These are phyloP conservation scores for Scaptomyza pallida DNA, from an alignment of 1,140 invertebrate species.

Conservation along the genomic window DNA sequence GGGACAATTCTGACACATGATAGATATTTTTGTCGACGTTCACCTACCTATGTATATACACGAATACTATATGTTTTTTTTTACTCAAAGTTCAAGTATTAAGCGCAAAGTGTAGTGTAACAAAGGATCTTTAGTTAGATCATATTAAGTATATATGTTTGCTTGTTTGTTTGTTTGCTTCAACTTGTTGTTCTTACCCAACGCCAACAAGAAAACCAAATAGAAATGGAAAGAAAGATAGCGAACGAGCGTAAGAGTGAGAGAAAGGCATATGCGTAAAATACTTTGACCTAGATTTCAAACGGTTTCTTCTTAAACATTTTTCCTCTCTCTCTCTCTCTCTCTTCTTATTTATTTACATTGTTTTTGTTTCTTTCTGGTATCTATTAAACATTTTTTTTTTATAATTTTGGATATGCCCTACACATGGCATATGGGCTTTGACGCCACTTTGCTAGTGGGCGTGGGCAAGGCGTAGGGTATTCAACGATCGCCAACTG, in stretches of 20 bases:
- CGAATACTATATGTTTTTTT: not conserved
- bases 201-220: slow-evolving; percentile 18
- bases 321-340: too few relatives aligned
- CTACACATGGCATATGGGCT: slow-evolving; percentile 25
- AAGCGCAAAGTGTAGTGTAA: slow-evolving; percentile 18
- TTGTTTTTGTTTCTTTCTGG: slow-evolving; percentile 19
- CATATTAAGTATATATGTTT: slow-evolving; percentile 21
- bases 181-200: slow-evolving; percentile 8
- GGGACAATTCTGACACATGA: slow-evolving; percentile 42
- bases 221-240: not conserved
- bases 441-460: not conserved
- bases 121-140: slow-evolving; percentile 39
- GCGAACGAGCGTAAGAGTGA: not conserved
- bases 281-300: slow-evolving; percentile 77
- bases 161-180: slow-evolving; percentile 22
- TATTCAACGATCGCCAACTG: slow-evolving; percentile 8
- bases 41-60: slow-evolving; percentile 3
- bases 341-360: slow-evolving; percentile 29
- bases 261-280: slow-evolving; percentile 60
- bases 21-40: not conserved
- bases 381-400: slow-evolving; percentile 51
- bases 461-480: slow-evolving; percentile 24
- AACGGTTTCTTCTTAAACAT: slow-evolving; percentile 59
- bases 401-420: slow-evolving; percentile 29
- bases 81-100: not conserved